Conservation (phyloP, 64 coral and sea anemone species). For the Montipora cactus region DNA sequence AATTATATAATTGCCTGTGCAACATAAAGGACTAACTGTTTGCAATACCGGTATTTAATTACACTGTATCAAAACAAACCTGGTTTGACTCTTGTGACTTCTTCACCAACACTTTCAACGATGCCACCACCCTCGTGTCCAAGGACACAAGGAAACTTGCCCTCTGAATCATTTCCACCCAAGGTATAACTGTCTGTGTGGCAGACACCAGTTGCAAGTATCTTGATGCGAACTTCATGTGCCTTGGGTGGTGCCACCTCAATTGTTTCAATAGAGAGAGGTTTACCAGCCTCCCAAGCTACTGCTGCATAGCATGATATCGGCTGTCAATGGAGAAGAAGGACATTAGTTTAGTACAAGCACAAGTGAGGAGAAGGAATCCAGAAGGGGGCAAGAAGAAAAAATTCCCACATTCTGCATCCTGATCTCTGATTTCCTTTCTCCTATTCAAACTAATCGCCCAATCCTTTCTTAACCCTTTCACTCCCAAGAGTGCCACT, state of each 20-base stretch:
- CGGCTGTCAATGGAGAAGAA: conserved; percentile 17
- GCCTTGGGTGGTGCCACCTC: conserved; percentile 88
- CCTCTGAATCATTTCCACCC: conserved; percentile 72
- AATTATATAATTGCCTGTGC: no score
- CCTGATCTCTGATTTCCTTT: no score
- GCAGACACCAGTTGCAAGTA: conserved; percentile 94
- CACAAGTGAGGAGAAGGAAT: background rate
- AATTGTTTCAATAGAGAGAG: conserved; percentile 85
- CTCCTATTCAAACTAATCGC: no score
- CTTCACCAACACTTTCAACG: conserved; percentile 96
- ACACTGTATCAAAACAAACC: conserved; percentile 39
- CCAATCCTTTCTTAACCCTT: no score
- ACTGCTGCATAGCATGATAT: conserved; percentile 88
- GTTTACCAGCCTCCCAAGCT: conserved; percentile 84
- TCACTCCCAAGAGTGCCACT: no score
- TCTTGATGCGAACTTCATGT: conserved; percentile 82
- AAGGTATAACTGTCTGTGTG: conserved; percentile 83
- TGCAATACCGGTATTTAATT: background rate
- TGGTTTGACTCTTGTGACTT: conserved; percentile 82
- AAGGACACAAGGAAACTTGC: conserved; percentile 75
- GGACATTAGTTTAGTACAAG: background rate
- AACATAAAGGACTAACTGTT: no score
- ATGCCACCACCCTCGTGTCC: conserved; percentile 96
- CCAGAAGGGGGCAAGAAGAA: no score
- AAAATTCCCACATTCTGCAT: no score